These are phyloP conservation scores for Gymnoscopelus microlampas DNA, from an alignment of 2,797 vertebrate species.

Conservation along the genomic window DNA sequence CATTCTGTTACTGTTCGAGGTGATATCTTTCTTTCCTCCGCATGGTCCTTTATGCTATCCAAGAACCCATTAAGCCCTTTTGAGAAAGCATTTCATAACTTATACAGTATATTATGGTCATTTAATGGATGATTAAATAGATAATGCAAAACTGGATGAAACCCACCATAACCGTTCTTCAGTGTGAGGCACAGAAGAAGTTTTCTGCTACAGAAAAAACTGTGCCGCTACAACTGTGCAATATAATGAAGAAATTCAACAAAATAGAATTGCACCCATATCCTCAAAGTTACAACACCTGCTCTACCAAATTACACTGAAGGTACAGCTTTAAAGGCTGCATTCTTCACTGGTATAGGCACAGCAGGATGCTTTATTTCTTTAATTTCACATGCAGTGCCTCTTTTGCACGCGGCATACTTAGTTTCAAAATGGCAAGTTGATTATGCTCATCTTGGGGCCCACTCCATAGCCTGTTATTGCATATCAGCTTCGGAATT, in stretches of 20 bases:
- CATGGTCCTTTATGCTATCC: background rate
- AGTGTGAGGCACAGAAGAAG: background rate
- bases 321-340: conserved; percentile 12
- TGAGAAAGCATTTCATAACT: background rate
- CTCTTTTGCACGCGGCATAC: conserved; percentile 23
- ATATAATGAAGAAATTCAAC: conserved; percentile 12
- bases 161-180: background rate
- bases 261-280: conserved; percentile 10
- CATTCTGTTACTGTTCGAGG: background rate
- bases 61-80: background rate
- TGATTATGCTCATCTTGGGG: conserved; percentile 39
- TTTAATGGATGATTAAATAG: background rate
- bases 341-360: conserved; percentile 7
- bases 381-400: conserved; percentile 40
- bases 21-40: background rate
- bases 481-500: conserved; percentile 28
- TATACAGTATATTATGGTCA: background rate
- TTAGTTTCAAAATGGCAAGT: conserved; percentile 42
- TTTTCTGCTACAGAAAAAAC: conserved; percentile 1
- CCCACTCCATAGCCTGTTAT: conserved; percentile 21
- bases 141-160: background rate
- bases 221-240: background rate
- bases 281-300: conserved; percentile 8
- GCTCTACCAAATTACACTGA: conserved; percentile 26
- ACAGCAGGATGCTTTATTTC: conserved; percentile 36